phyloP scores from a whole-genome alignment of 2,888 invertebrate genomes.

The Celastrina argiolus region DNA sequence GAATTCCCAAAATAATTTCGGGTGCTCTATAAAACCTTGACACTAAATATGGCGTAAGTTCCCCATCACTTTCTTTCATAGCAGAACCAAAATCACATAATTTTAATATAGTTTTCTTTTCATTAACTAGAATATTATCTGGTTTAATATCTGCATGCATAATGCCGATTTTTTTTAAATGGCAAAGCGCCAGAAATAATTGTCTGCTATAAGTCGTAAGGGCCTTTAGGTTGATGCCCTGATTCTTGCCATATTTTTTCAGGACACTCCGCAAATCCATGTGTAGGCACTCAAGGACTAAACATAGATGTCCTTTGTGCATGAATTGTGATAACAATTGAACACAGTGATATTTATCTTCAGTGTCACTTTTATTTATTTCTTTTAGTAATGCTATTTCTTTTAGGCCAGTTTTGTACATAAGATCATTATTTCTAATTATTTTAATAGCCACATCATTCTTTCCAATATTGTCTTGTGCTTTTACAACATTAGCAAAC shows the following conservation, averaged over 20 bases:
- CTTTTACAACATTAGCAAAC: constrained; percentile 97
- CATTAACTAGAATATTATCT: constrained; percentile 99
- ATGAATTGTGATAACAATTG: constrained; percentile 92
- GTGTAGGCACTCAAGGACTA: constrained; percentile 97
- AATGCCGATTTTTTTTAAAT: constrained; percentile 95
- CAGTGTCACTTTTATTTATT: constrained; percentile 96
- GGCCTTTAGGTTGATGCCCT: constrained; percentile 97
- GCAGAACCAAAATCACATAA: constrained; percentile 99
- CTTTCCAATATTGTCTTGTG: constrained; percentile 90
- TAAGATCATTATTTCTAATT: constrained; percentile 98
- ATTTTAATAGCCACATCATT: constrained; percentile 98
- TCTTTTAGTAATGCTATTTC: constrained; percentile 95
- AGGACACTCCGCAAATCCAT: constrained; percentile 94
- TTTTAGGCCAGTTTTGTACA: constrained; percentile 98
- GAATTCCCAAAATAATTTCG: constrained; percentile 97
- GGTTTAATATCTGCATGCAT: constrained; percentile 99
- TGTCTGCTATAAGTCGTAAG: constrained; percentile 97
- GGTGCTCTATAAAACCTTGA: constrained; percentile 99
- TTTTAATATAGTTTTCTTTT: constrained; percentile 96
- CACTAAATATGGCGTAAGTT: constrained; percentile 98
- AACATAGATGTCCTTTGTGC: constrained; percentile 98
- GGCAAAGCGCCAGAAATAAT: constrained; percentile 92
- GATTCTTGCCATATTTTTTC: constrained; percentile 97
- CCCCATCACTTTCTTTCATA: constrained; percentile 93
- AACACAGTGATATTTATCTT: constrained; percentile 97